These are phyloP conservation scores for Syrphus vitripennis DNA, from an alignment of 2,888 invertebrate species.

Conservation along the genomic window DNA sequence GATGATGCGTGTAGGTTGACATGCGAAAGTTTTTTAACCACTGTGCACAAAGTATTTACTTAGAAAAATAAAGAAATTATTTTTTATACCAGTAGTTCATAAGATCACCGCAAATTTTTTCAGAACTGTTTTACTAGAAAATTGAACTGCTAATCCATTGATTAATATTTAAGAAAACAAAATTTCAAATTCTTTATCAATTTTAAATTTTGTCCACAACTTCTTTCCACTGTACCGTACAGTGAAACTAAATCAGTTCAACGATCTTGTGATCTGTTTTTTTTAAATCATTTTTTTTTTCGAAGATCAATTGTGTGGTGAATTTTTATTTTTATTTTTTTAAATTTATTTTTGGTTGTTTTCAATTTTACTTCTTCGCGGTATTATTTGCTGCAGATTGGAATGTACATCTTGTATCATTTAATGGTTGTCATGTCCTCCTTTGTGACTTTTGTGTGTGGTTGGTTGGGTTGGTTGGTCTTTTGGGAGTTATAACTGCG, in stretches of 20 bases:
- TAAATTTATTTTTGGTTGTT: no score
- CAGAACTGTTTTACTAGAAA: no score
- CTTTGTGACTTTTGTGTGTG: conserved; percentile 41
- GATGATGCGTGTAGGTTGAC: no score
- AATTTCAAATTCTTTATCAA: no score
- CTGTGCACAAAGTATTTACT: no score
- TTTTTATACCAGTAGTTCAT: no score
- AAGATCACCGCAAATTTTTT: no score
- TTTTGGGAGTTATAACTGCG: conserved; percentile 17
- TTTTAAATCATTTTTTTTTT: conserved; percentile 37
- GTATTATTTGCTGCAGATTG: conserved; percentile 46
- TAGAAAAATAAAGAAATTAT: no score
- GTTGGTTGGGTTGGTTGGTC: background rate
- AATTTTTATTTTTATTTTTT: conserved; percentile 17
- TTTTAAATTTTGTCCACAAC: no score
- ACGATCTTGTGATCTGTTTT: conserved; percentile 70
- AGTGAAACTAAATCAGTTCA: conserved; percentile 61
- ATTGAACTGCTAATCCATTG: no score
- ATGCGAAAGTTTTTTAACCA: no score
- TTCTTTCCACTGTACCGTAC: background rate
- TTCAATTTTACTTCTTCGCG: conserved; percentile 13
- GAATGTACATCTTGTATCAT: conserved; percentile 68
- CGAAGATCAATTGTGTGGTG: conserved; percentile 67
- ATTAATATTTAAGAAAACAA: no score
- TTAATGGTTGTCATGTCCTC: conserved; percentile 69